A percentile compares a stretch with the other conserved stretches of the same genome.
phyloP scores from a whole-genome alignment of 2,888 invertebrate species.

The Itoplectis maculator region DNA sequence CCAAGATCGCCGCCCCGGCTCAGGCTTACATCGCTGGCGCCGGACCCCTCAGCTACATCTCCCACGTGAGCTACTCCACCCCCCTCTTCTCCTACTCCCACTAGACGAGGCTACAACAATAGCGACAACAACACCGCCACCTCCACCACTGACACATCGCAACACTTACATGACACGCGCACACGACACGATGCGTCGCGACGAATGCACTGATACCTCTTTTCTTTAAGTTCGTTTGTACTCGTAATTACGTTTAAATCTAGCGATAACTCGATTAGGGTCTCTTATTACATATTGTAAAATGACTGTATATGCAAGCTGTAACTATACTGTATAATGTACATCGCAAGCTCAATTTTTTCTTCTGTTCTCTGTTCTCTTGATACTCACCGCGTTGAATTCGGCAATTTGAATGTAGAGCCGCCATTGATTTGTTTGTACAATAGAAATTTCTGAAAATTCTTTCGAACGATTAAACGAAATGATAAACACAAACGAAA shows the following conservation, averaged over 20 bases:
- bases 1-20: constrained; percentile 43
- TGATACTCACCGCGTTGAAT: background rate
- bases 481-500: background rate
- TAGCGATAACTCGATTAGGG: constrained; percentile 10
- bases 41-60: constrained; percentile 69
- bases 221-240: constrained; percentile 7
- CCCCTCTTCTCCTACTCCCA: constrained; percentile 72
- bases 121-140: too few species aligned
- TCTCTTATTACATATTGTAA: constrained; percentile 10
- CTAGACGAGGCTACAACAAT: constrained; percentile 46
- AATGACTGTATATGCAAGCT: constrained; percentile 50
- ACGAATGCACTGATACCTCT: constrained; percentile 62
- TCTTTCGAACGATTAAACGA: background rate
- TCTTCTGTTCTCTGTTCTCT: background rate
- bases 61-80: constrained; percentile 72
- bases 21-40: constrained; percentile 31
- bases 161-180: background rate
- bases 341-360: constrained; percentile 82
- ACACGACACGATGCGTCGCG: constrained; percentile 39
- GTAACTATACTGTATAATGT: constrained; percentile 51
- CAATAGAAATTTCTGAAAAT: background rate
- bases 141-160: too few species aligned
- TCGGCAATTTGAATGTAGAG: background rate
- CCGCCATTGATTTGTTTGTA: constrained; percentile 10
- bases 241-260: constrained; percentile 11